Percentiles rank a stretch among this genome's conserved stretches.
These are phyloP conservation scores for Pseudomyrmex gracilis DNA, from an alignment of 1,140 invertebrate genomes.

Conservation along the genomic window DNA sequence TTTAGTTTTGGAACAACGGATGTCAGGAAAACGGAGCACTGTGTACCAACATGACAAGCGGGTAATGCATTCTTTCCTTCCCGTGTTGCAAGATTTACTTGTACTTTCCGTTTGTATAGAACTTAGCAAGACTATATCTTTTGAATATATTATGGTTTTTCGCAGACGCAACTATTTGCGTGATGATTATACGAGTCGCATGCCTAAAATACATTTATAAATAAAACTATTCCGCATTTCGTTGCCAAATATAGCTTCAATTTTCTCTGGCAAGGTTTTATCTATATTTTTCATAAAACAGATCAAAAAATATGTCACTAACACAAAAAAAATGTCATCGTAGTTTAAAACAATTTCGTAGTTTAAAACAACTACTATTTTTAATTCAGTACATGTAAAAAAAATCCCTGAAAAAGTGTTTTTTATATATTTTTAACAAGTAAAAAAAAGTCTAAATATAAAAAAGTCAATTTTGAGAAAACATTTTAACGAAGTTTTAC, in stretches of 20 bases:
- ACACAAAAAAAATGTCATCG: neutral
- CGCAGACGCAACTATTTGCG: neutral
- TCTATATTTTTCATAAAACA: neutral
- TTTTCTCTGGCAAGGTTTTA: neutral
- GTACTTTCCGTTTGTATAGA: constrained; percentile 46
- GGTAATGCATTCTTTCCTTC: constrained; percentile 57
- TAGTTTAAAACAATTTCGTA: constrained; percentile 22
- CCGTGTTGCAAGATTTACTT: constrained; percentile 49
- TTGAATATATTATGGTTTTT: constrained; percentile 34
- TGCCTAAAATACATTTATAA: neutral
- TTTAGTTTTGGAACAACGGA: constrained; percentile 44
- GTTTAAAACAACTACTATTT: neutral
- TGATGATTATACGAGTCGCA: neutral
- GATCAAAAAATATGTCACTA: neutral
- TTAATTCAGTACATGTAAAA: neutral
- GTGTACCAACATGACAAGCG: constrained; percentile 27
- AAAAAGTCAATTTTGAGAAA: too few relatives aligned
- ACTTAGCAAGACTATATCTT: constrained; percentile 27
- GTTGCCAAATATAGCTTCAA: neutral
- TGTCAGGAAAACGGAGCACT: constrained; percentile 35
- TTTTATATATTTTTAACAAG: too few relatives aligned
- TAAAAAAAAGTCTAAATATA: too few relatives aligned
- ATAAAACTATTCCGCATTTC: neutral
- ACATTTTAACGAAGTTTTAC: too few relatives aligned
- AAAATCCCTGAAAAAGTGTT: too few relatives aligned